Conservation (phyloP, 1,140 invertebrate genomes). For the Zaprionus davidi region DNA sequence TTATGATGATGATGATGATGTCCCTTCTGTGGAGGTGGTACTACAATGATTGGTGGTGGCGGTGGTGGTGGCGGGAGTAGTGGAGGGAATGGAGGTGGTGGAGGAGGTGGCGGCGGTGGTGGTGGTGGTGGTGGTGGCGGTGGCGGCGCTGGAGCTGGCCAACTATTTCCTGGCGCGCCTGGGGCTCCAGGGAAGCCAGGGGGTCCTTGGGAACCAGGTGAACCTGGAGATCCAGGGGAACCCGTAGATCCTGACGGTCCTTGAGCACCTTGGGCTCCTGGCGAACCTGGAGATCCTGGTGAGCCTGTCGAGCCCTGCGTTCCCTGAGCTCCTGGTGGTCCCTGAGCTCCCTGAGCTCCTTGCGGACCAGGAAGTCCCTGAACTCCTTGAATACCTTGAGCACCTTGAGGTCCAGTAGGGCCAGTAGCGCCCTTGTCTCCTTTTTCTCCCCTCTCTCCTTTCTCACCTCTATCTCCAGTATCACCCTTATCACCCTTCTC, state of each 20-base stretch:
- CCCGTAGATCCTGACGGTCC: slow-evolving; percentile 29
- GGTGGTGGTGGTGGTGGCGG: neutral
- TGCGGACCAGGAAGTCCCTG: slow-evolving; percentile 21
- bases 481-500: slow-evolving; percentile 30
- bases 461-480: slow-evolving; percentile 23
- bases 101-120: neutral
- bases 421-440: slow-evolving; percentile 29
- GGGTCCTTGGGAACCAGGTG: slow-evolving; percentile 24
- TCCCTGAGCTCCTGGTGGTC: slow-evolving; percentile 32
- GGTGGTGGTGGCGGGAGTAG: slow-evolving; percentile 9
- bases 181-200: slow-evolving; percentile 17
- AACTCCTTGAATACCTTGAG: slow-evolving; percentile 16
- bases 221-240: slow-evolving; percentile 20
- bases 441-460: slow-evolving; percentile 23
- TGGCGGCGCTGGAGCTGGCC: slow-evolving; percentile 1
- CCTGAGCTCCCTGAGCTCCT: slow-evolving; percentile 27
- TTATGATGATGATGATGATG: slow-evolving; percentile 29
- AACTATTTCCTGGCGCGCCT: slow-evolving; percentile 10
- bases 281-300: slow-evolving; percentile 27
- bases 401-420: slow-evolving; percentile 20
- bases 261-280: slow-evolving; percentile 28
- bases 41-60: slow-evolving; percentile 17
- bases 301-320: slow-evolving; percentile 31
- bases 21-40: slow-evolving; percentile 7
- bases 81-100: slow-evolving; percentile 8